These are phyloP conservation scores for Morphnarchus princeps DNA, from an alignment of 2,113 vertebrate genomes.

Conservation along the genomic window DNA sequence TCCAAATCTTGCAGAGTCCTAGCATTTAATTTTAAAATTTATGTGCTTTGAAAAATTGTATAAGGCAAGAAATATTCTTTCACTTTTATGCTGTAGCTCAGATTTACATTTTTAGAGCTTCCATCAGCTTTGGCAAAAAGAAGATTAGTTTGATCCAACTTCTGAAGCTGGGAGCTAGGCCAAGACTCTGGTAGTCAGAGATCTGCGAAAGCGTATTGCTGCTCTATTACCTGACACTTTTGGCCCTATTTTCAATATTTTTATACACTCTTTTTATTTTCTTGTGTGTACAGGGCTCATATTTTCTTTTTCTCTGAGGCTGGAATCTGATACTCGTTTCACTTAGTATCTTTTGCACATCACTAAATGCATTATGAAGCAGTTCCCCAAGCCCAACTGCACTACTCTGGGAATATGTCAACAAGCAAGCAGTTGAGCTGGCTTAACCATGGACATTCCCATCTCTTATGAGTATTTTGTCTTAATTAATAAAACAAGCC, in stretches of 20 bases:
- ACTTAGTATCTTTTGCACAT: not conserved
- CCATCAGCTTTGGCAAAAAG: conserved; percentile 67
- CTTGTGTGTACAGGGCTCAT: not conserved
- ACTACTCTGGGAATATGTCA: not conserved
- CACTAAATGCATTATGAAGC: not conserved
- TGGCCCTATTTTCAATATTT: conserved; percentile 55
- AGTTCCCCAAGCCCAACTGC: not conserved
- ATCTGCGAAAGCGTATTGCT: conserved; percentile 62
- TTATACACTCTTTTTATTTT: conserved; percentile 47
- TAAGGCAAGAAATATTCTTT: conserved; percentile 40
- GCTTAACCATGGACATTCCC: not conserved
- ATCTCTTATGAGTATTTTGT: not conserved
- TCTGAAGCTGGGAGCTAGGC: conserved; percentile 68
- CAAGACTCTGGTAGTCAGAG: conserved; percentile 64
- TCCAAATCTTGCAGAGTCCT: not conserved
- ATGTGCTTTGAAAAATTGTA: conserved; percentile 40
- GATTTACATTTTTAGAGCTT: conserved; percentile 50
- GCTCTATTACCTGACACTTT: conserved; percentile 70
- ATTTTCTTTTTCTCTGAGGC: conserved; percentile 19
- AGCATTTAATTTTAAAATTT: conserved; percentile 40
- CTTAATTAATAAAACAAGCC: conserved; percentile 35
- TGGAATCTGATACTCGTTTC: not conserved
- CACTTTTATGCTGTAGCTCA: conserved; percentile 25
- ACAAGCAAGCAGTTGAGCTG: not conserved
- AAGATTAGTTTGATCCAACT: conserved; percentile 64